Evolutionary conservation across 1,140 invertebrate genomes (phyloP).

Genomic region (Drosophila tani): DNA sequence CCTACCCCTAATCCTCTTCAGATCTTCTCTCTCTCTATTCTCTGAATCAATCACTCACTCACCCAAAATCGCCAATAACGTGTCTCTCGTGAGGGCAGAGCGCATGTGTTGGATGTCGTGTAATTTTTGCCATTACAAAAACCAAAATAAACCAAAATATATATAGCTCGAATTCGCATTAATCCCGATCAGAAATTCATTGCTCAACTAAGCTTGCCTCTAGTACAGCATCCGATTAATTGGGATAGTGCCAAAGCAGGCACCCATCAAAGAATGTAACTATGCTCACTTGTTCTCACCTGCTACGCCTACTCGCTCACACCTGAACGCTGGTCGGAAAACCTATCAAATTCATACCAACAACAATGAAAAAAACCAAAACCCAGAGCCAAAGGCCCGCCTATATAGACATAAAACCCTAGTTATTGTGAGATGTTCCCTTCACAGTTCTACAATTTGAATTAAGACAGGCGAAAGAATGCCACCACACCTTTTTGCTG

Average conservation of each 20-base stretch:
- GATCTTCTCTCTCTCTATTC: slow-evolving; percentile 15
- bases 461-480: slow-evolving; percentile 35
- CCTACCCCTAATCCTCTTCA: slow-evolving; percentile 21
- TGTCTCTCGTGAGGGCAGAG: slow-evolving; percentile 84
- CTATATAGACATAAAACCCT: slow-evolving; percentile 56
- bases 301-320: slow-evolving; percentile 60
- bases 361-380: slow-evolving; percentile 35
- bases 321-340: slow-evolving; percentile 43
- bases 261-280: slow-evolving; percentile 76
- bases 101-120: slow-evolving; percentile 85
- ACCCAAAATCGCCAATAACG: slow-evolving; percentile 74
- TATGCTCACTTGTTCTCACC: slow-evolving; percentile 72
- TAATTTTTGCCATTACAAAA: slow-evolving; percentile 75
- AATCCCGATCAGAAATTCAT: slow-evolving; percentile 47
- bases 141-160: slow-evolving; percentile 51
- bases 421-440: slow-evolving; percentile 84
- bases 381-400: slow-evolving; percentile 27
- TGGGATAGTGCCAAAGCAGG: slow-evolving; percentile 51
- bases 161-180: slow-evolving; percentile 51
- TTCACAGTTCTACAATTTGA: slow-evolving; percentile 85
- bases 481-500: slow-evolving; percentile 30
- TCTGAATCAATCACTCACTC: slow-evolving; percentile 61
- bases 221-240: slow-evolving; percentile 57
- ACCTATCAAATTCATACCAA: slow-evolving; percentile 57
- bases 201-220: slow-evolving; percentile 53